These are phyloP conservation scores for Belonocnema kinseyi DNA, from an alignment of 1,140 invertebrate species.

Conservation along the genomic window DNA sequence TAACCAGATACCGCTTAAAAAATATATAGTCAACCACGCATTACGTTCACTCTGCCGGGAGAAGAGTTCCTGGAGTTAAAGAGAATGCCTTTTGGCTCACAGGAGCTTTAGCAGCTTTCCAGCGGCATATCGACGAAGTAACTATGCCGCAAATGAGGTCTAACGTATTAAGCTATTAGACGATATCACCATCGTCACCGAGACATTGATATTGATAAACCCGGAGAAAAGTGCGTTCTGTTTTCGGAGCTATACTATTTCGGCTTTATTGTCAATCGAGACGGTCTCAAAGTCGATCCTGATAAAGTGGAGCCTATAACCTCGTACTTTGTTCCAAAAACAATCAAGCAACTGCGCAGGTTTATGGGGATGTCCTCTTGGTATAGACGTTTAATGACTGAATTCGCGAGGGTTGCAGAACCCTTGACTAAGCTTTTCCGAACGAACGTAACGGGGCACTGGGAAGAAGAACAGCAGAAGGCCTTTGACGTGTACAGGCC, in stretches of 20 bases:
- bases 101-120: neutral
- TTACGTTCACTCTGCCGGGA: too few relatives aligned
- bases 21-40: too few relatives aligned
- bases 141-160: too few relatives aligned
- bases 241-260: neutral
- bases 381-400: too few relatives aligned
- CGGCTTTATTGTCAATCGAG: neutral
- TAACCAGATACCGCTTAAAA: too few relatives aligned
- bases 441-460: neutral
- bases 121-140: neutral
- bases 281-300: neutral
- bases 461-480: neutral
- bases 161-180: neutral
- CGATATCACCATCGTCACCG: neutral
- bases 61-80: neutral
- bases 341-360: slow-evolving; percentile 51
- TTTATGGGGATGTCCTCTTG: too few relatives aligned
- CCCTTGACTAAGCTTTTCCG: neutral
- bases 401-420: too few relatives aligned
- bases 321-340: slow-evolving; percentile 46
- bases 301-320: slow-evolving; percentile 39
- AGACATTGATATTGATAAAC: slow-evolving; percentile 4
- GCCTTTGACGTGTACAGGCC: slow-evolving; percentile 12
- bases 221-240: slow-evolving; percentile 3
- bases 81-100: slow-evolving; percentile 1